Evolutionary conservation across 2,888 invertebrate genomes (phyloP), one percentile per base, ranked within the genome.

Genomic region (Drosophila pseudotakahashii): DNA sequence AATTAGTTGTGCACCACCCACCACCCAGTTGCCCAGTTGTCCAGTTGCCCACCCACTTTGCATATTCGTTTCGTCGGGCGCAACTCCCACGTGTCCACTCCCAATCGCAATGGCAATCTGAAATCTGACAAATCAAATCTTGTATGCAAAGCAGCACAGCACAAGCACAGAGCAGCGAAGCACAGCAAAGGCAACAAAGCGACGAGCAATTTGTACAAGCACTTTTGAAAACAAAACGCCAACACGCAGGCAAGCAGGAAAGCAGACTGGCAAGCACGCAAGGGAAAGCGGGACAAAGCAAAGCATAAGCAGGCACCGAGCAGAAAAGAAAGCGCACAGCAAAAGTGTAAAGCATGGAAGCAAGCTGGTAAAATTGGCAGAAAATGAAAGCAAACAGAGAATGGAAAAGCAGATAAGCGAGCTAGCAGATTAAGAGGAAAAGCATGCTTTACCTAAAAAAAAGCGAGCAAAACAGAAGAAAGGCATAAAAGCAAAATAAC

Each of bases 151-250:
- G 57, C 52, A 75, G 71, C 58, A 62, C 14, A 26, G 26, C 4
- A 26, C 26, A 57, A 66, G 63, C 64, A 47, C 44, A 23, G 34
- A 44, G 16, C 39, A 37, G 42, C 62, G n/a, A 19, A n/a, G n/a
- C n/a, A n/a, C n/a, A n/a, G n/a, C n/a, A n/a, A n/a, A n/a, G n/a
- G n/a, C n/a, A n/a, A n/a, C n/a, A n/a, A n/a, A n/a, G n/a, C 62
- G n/a, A 19, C 79, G 84, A 83, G 77, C 85, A 79, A 85, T 83
- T 83, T 83, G 82, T 83, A 72, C 60, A 76, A 87, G 76, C 89
- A 83, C 79, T 81, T 80, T 78, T 57, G 67, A 62, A 76, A 76
- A 84, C 89, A 83, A 89, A 83, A 87, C 85, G 78, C 67, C 19
- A 39, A 7, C 45, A 37, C 16, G 51, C 47, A 50, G 66, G 26